Percentiles rank a stretch among this genome's conserved stretches.
Evolutionary conservation across 2,888 invertebrate species (phyloP).

Genomic region (Thecophora atra): DNA sequence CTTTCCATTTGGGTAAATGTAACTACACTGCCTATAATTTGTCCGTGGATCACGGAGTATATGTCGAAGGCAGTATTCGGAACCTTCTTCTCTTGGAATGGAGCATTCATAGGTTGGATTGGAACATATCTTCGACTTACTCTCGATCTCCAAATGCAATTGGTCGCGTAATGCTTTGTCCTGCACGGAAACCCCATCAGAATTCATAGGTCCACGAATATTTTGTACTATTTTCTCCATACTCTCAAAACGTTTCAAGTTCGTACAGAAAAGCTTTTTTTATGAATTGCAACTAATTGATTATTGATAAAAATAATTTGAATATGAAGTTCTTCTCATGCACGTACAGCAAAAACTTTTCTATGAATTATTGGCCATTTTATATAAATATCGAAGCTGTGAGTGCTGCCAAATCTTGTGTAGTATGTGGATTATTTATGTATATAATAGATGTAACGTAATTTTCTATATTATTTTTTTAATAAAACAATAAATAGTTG

Average conservation of each 20-base stretch:
- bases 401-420: too few species aligned
- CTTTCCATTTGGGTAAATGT: constrained; percentile 74
- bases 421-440: too few species aligned
- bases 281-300: too few species aligned
- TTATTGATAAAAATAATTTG: too few species aligned
- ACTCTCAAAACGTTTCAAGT: background rate
- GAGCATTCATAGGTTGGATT: constrained; percentile 76
- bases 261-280: background rate
- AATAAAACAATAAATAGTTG: too few species aligned
- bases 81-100: constrained; percentile 75
- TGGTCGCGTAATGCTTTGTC: constrained; percentile 66
- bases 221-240: constrained; percentile 11
- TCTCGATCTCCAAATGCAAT: constrained; percentile 72
- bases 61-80: constrained; percentile 82
- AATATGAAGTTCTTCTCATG: too few species aligned
- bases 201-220: background rate
- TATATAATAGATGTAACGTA: too few species aligned
- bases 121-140: constrained; percentile 71
- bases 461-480: too few species aligned
- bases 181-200: constrained; percentile 38
- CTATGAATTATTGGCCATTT: too few species aligned
- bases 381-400: too few species aligned
- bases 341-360: too few species aligned
- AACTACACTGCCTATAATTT: constrained; percentile 84
- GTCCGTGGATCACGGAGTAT: constrained; percentile 84